Evolutionary conservation across 2,888 invertebrate genomes (phyloP), one percentile per base, ranked within the genome.

Genomic region (Chesias legatella): DNA sequence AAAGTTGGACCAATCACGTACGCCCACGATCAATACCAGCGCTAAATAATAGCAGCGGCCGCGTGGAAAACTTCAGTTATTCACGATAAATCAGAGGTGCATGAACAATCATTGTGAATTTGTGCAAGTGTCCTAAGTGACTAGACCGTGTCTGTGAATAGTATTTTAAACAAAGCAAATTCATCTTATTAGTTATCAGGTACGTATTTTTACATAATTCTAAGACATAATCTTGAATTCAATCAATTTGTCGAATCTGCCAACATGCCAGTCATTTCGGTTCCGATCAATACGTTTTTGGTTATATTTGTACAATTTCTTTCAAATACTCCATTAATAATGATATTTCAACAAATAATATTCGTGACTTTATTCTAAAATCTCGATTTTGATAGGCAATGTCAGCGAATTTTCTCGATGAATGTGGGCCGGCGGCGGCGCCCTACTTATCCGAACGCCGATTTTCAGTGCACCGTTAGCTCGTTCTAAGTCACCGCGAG

Each of bases 11-110:
- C 90, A 92, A 92, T 91, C 70, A 61, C 6, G 60, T 63, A 61
- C 32, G 66, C 73, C 79, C 93, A 93, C 93, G 93, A 90, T 88
- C 80, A 73, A 76, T 74, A 77, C 76, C 77, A 86, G 86, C 85
- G 86, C 88, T 89, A 88, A 83, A 88, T 88, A 89, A 78, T 79
- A 76, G 70, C 77, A 66, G 73, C 67, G 79, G 75, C 73, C 53
- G 81, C 82, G 78, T 74, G 74, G 63, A 62, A 68, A 74, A 82
- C 72, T 73, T 83, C 76, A 86, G 85, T 86, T 79, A 73, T 72
- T 70, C 70, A 71, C 67, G 67, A 69, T 81, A 79, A 75, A 79
- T 79, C 77, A 73, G 75, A 79, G 67, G 68, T 53, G 60, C 54
- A 67, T 58, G 61, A 74, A 51, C 56, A 60, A 48, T 58, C 48